Evolutionary conservation across 2,888 invertebrate species (phyloP).

Genomic region (Eretmocerus hayati): DNA sequence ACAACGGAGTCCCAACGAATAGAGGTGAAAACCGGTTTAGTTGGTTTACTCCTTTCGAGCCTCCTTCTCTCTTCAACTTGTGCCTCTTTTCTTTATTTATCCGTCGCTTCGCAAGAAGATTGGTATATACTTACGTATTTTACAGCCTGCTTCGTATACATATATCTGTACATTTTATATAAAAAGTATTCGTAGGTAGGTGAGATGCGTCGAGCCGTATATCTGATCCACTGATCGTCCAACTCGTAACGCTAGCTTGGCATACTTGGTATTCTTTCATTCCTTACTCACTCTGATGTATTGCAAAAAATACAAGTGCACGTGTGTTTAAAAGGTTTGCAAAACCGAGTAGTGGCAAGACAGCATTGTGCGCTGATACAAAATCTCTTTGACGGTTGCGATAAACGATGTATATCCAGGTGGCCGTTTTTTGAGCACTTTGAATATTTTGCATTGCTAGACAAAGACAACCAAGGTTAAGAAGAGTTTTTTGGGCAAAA

Average conservation of each 20-base stretch:
- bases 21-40: slow-evolving; percentile 37
- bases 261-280: slow-evolving; percentile 14
- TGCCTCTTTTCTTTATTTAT: slow-evolving; percentile 34
- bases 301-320: not conserved
- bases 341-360: not conserved
- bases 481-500: too few relatives aligned
- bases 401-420: slow-evolving; percentile 18
- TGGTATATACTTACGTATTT: too few relatives aligned
- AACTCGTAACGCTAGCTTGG: slow-evolving; percentile 21
- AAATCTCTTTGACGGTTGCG: slow-evolving; percentile 16
- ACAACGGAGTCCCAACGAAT: slow-evolving; percentile 25
- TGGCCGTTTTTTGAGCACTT: not conserved
- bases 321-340: too few relatives aligned
- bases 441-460: too few relatives aligned
- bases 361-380: slow-evolving; percentile 1
- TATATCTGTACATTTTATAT: too few relatives aligned
- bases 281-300: too few relatives aligned
- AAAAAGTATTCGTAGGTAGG: not conserved
- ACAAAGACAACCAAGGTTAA: too few relatives aligned
- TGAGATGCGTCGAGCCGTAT: not conserved
- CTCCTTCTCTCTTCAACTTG: slow-evolving; percentile 4
- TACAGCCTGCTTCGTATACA: too few relatives aligned
- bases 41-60: slow-evolving; percentile 27
- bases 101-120: slow-evolving; percentile 16
- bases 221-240: slow-evolving; percentile 21